Conservation (phyloP, 1,140 invertebrate species). For the Sipha flava region DNA sequence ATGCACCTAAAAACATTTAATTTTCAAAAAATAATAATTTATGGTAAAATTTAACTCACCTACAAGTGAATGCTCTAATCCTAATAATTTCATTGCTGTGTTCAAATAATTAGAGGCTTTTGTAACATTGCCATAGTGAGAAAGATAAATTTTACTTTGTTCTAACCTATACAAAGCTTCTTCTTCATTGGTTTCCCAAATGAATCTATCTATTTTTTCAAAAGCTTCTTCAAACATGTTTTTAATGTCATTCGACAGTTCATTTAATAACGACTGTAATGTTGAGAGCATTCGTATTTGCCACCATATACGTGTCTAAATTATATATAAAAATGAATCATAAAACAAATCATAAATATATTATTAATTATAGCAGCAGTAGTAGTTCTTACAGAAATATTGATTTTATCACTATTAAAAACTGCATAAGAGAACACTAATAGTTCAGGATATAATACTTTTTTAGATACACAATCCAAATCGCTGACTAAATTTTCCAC, state of each 20-base stretch:
- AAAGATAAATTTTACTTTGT: slow-evolving; percentile 57
- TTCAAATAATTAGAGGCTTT: slow-evolving; percentile 59
- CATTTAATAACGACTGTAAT: slow-evolving; percentile 66
- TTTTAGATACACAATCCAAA: slow-evolving; percentile 40
- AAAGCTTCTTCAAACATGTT: slow-evolving; percentile 53
- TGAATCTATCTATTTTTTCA: slow-evolving; percentile 47
- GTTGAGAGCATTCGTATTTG: slow-evolving; percentile 57
- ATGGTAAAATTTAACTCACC: slow-evolving; percentile 32
- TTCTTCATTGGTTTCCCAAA: slow-evolving; percentile 45
- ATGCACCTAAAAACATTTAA: slow-evolving; percentile 49
- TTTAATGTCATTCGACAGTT: slow-evolving; percentile 57
- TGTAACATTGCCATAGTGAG: slow-evolving; percentile 62
- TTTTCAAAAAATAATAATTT: background rate
- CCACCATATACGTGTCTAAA: slow-evolving; percentile 60
- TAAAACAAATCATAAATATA: slow-evolving; percentile 44
- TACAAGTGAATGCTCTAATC: slow-evolving; percentile 56
- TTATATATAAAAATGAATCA: slow-evolving; percentile 42
- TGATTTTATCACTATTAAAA: slow-evolving; percentile 14
- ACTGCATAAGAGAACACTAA: background rate
- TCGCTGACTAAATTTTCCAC: slow-evolving; percentile 41
- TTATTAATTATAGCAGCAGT: background rate
- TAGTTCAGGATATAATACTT: slow-evolving; percentile 40
- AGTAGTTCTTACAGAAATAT: background rate
- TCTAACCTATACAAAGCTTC: slow-evolving; percentile 65
- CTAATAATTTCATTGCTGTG: slow-evolving; percentile 55